Base-by-base conservation (phyloP, 2,797 vertebrate genomes). In the Delichon dasypus region DNA sequence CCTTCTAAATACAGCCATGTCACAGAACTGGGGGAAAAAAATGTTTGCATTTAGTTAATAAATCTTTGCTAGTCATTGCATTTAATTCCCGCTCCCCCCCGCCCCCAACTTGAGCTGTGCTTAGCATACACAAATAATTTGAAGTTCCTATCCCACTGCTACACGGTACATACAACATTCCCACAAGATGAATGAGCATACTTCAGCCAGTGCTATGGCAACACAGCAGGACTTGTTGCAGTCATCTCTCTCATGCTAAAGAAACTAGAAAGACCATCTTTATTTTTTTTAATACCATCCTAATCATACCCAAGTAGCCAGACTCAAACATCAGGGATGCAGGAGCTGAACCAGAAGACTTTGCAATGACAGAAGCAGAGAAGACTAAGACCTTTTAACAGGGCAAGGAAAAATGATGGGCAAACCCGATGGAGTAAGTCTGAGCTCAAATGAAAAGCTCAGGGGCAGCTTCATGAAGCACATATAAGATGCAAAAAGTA, bases 151-250 rank as follows among this genome's bases (percentile, higher is more conserved):
- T 62, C 66, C 72, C 82, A 90, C 25, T 94, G 85, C 70, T 93
- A 70, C 76, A 66, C 22, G 0, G 22, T 82, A 95, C 82, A 94
- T 78, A 84, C 50, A 94, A 40, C 73, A 90, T 86, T 96, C 91
- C 73, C 95, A 93, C 82, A 91, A 95, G 70, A 96, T 91, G 91
- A 96, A 96, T 90, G 89, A 92, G 62, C 76, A 84, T 94, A 88
- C 73, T 88, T 88, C 93, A 94, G 88, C 8, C 76, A 93, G n/a
- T 70, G 79, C 88, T 93, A 96, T 94, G 94, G 94, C 70, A 96
- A 96, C 96, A 94, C 96, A 96, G 94, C 89, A 94, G 88, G 93
- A 90, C 79, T 70, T 91, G 85, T 38, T 92, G 57, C 85, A 94
- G 36, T 75, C 58, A 60, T 61, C 86, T 72, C 66, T 91, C 76